A percentile compares a stretch with the other conserved stretches of the same genome.
phyloP scores from a whole-genome alignment of 1,140 invertebrate species.

The Dendroctonus ponderosae region DNA sequence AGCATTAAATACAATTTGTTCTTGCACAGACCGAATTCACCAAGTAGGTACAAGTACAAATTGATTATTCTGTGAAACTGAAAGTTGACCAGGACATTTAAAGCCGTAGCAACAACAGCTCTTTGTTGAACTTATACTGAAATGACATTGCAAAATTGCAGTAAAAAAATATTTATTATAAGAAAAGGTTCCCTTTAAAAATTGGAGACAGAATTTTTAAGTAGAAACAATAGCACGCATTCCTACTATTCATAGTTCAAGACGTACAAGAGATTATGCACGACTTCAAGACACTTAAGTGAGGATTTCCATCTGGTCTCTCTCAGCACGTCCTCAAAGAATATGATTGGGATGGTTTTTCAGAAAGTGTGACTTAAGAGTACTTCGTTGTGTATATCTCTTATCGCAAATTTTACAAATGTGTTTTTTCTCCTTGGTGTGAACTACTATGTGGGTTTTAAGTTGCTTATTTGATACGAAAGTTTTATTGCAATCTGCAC shows the following conservation, averaged over 20 bases:
- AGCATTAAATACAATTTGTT: neutral
- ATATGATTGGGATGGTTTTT: slow-evolving; percentile 24
- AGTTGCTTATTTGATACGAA: slow-evolving; percentile 41
- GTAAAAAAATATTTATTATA: neutral
- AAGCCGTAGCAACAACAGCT: too few relatives aligned
- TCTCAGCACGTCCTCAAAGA: neutral
- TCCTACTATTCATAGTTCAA: neutral
- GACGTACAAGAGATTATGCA: neutral
- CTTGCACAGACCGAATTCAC: neutral
- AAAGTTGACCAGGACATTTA: too few relatives aligned
- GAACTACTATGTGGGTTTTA: slow-evolving; percentile 43
- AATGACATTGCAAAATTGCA: too few relatives aligned
- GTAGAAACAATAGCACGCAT: neutral
- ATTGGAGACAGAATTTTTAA: neutral
- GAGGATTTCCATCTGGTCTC: neutral
- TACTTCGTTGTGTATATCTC: slow-evolving; percentile 31
- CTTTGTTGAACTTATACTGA: too few relatives aligned
- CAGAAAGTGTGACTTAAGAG: slow-evolving; percentile 25
- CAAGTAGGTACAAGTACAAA: too few relatives aligned
- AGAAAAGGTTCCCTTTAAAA: neutral
- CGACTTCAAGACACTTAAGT: neutral
- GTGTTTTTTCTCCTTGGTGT: slow-evolving; percentile 33
- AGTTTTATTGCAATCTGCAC: slow-evolving; percentile 21
- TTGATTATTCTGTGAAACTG: too few relatives aligned
- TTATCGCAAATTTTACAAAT: slow-evolving; percentile 37